Evolutionary conservation across 2,888 invertebrate genomes (phyloP), one percentile per base, ranked within the genome.

Genomic region (Suillia variegata): DNA sequence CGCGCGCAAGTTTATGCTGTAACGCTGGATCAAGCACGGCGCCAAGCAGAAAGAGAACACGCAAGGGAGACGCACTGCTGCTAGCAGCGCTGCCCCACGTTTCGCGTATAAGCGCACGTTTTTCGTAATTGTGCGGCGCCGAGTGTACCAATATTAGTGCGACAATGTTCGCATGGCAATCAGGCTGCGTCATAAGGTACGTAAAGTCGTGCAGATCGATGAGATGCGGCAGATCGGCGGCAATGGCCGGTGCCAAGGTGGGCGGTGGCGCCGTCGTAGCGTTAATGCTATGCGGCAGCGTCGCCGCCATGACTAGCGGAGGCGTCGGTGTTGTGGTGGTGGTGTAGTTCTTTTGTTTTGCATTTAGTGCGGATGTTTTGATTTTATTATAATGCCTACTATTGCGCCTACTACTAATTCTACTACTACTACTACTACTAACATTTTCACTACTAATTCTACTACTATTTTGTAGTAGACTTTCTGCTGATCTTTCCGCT

Each of bases 11-110:
- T 21, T 70, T 62, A 1, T 67, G 61, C 24, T 80, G 73, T 10
- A 86, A 59, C 48, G 76, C 74, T 0, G 79, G 73, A 21, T 83
- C 78, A 1, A 69, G 66, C 0, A 85, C 84, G 2, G 79, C 79
- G 1, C 92, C 93, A 6, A 92, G 70, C 60, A 92, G 82, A 76
- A 93, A 93, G 5, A 89, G 79, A 0, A 91, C 76, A 68, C 86
- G 85, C 0, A 88, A 80, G 0, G 84, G 81, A 10, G 85, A 84
- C 2, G 53, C 62, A 1, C 81, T 79, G 1, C 83, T 78, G 13
- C 83, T 83, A 0, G 81, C 79, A 0, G 83, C 78, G n/a, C 83
- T 83, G 0, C 89, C 93, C 93, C 92, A 93, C 0, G 92, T 91
- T 58, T 86, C 85, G 3, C 93, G 84, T 55, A 93, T 91, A 0